phyloP scores from a whole-genome alignment of 2,888 invertebrate genomes.

The Epinotia ramella region DNA sequence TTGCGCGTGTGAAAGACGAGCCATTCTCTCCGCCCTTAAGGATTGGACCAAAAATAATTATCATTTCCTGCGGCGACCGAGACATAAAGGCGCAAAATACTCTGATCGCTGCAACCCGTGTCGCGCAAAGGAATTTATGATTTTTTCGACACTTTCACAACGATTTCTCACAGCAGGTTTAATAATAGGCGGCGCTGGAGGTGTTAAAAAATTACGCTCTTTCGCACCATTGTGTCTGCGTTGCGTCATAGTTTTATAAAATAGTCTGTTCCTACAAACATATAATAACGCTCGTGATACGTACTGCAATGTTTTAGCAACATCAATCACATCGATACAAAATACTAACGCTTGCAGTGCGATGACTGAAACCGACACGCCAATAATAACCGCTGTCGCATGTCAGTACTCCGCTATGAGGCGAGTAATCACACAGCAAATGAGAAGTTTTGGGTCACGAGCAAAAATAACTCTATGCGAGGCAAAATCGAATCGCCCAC shows the following conservation, averaged over 20 bases:
- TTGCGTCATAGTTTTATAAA: conserved; percentile 35
- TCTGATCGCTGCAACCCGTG: conserved; percentile 56
- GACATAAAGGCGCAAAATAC: conserved; percentile 60
- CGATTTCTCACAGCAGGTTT: conserved; percentile 59
- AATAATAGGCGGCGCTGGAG: conserved; percentile 62
- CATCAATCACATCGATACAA: conserved; percentile 54
- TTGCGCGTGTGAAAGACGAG: conserved; percentile 81
- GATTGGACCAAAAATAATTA: conserved; percentile 83
- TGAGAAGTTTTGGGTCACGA: conserved; percentile 79
- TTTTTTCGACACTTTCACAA: conserved; percentile 62
- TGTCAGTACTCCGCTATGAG: conserved; percentile 66
- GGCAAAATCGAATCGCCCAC: conserved; percentile 49
- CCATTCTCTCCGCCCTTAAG: conserved; percentile 76
- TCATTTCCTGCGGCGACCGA: conserved; percentile 83
- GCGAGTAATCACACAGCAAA: conserved; percentile 78
- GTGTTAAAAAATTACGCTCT: conserved; percentile 50
- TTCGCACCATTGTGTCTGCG: conserved; percentile 48
- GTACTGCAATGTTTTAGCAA: neutral
- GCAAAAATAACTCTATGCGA: conserved; percentile 50
- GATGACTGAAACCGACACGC: conserved; percentile 64
- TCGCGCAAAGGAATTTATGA: conserved; percentile 58
- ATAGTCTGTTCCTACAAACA: neutral
- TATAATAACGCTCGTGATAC: neutral
- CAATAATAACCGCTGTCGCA: conserved; percentile 72
- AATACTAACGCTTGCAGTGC: conserved; percentile 59